Percentiles rank a stretch among this genome's conserved stretches.
Evolutionary conservation across 2,888 invertebrate species (phyloP).

Genomic region (Graphium colonna): DNA sequence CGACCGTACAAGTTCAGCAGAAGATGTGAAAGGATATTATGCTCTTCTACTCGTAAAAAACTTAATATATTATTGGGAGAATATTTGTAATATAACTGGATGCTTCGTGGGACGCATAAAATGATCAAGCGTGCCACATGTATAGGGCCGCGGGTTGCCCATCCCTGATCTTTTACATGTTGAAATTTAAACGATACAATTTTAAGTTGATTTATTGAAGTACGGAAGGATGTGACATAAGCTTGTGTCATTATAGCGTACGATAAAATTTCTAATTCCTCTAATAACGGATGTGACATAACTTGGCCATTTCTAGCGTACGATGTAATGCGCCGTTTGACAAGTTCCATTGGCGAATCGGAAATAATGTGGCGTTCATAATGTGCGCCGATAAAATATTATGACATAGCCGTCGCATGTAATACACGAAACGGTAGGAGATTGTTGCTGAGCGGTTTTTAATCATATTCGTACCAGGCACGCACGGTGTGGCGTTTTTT

Average conservation of each 20-base stretch:
- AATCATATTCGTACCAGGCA: not conserved
- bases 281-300: slow-evolving; percentile 13
- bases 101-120: too few relatives aligned
- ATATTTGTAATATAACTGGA: too few relatives aligned
- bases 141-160: too few relatives aligned
- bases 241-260: not conserved
- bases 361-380: not conserved
- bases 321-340: not conserved
- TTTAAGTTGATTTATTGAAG: not conserved
- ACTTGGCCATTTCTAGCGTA: not conserved
- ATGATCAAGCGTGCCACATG: too few relatives aligned
- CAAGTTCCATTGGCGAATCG: not conserved
- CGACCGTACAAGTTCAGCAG: too few relatives aligned
- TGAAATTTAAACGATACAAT: too few relatives aligned
- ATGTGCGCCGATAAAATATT: not conserved
- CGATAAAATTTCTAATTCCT: slow-evolving; percentile 2
- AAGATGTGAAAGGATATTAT: too few relatives aligned
- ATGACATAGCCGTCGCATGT: slow-evolving; percentile 4
- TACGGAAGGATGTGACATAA: slow-evolving; percentile 3
- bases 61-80: too few relatives aligned
- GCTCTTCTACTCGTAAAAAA: too few relatives aligned
- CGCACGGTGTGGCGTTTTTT: not conserved
- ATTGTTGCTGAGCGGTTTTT: not conserved
- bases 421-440: not conserved
- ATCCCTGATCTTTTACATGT: too few relatives aligned